A percentile compares a stretch with the other conserved stretches of the same genome.
phyloP scores from a whole-genome alignment of 2,888 invertebrate species.

The Coecobrya sp. region DNA sequence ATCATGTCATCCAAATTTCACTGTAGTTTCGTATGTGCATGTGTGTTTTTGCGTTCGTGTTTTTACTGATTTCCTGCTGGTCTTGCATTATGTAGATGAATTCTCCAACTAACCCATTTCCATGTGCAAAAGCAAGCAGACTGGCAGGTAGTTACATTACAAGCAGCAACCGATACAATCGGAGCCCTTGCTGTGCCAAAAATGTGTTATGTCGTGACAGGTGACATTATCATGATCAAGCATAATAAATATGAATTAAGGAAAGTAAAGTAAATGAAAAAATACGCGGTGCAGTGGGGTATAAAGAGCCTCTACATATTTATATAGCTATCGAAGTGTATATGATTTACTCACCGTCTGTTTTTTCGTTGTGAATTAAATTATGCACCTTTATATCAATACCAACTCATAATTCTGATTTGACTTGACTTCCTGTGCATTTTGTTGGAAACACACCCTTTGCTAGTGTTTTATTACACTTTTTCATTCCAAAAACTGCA shows the following conservation, averaged over 20 bases:
- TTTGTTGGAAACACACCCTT: slow-evolving; percentile 35
- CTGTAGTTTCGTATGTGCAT: not conserved
- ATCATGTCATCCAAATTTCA: slow-evolving; percentile 47
- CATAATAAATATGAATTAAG: slow-evolving; percentile 61
- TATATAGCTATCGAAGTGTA: not conserved
- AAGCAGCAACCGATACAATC: slow-evolving; percentile 54
- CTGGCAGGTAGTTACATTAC: slow-evolving; percentile 31
- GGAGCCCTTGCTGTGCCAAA: slow-evolving; percentile 45
- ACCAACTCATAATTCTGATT: slow-evolving; percentile 29
- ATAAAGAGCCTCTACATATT: not conserved
- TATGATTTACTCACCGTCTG: slow-evolving; percentile 27
- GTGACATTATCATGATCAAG: slow-evolving; percentile 69
- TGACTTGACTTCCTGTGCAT: slow-evolving; percentile 12
- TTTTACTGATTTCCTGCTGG: slow-evolving; percentile 30
- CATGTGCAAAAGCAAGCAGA: not conserved
- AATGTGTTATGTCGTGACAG: slow-evolving; percentile 72
- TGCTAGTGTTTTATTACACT: not conserved
- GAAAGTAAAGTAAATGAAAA: slow-evolving; percentile 36
- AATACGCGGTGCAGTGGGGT: not conserved
- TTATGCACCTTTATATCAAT: slow-evolving; percentile 5
- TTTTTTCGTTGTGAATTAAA: slow-evolving; percentile 13
- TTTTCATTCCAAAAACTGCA: not conserved
- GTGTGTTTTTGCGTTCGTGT: too few relatives aligned
- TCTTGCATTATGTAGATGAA: slow-evolving; percentile 36
- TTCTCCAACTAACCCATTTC: not conserved